These are phyloP conservation scores for Pseudorhombus dupliciocellatus DNA, from an alignment of 2,113 vertebrate species.

Conservation along the genomic window DNA sequence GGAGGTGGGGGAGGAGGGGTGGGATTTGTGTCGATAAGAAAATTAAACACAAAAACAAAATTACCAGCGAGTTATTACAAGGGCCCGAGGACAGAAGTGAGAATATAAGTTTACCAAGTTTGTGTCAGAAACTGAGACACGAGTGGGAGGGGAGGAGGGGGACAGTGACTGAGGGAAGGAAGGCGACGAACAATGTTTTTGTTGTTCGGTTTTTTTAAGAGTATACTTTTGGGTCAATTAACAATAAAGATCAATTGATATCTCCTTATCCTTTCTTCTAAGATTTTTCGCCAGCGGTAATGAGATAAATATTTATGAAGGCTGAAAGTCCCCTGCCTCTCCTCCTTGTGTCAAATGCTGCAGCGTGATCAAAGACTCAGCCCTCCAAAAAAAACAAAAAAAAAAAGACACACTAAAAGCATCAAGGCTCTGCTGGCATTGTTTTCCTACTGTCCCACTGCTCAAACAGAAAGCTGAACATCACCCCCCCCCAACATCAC, in stretches of 20 bases:
- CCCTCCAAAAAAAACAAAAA: constrained; percentile 60
- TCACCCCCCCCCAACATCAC: neutral
- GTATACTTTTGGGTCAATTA: constrained; percentile 80
- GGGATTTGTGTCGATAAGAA: constrained; percentile 61
- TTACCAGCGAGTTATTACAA: constrained; percentile 55
- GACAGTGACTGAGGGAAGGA: constrained; percentile 17
- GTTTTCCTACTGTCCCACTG: constrained; percentile 75
- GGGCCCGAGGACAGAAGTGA: constrained; percentile 50
- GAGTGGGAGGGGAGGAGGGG: constrained; percentile 52
- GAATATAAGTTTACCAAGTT: constrained; percentile 58
- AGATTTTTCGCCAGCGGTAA: constrained; percentile 69
- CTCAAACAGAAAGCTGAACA: constrained; percentile 66
- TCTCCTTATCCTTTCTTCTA: constrained; percentile 72
- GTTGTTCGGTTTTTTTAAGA: constrained; percentile 69
- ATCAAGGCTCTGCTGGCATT: constrained; percentile 75
- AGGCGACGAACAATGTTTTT: constrained; percentile 71
- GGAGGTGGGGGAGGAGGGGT: neutral
- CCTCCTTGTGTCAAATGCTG: constrained; percentile 75
- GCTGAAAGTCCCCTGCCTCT: constrained; percentile 76
- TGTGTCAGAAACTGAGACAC: constrained; percentile 59
- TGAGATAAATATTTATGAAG: constrained; percentile 84
- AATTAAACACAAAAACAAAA: constrained; percentile 75
- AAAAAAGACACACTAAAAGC: constrained; percentile 66
- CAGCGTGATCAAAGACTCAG: constrained; percentile 76
- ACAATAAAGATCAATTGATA: constrained; percentile 81